Conservation (phyloP, 2,888 invertebrate genomes). For the Drosophila colorata region DNA sequence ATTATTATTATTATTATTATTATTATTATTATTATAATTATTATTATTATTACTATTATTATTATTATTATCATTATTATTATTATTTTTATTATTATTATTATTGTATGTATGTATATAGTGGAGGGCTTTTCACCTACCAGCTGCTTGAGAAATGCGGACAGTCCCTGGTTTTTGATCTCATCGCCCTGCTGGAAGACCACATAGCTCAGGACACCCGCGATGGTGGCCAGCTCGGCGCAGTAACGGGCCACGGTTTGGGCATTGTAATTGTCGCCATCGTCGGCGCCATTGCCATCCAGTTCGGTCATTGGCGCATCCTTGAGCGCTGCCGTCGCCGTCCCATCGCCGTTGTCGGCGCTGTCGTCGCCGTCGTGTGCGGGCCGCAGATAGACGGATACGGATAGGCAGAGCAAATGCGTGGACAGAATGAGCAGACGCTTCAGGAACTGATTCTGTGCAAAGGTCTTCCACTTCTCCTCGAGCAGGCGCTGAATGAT, state of each 20-base stretch:
- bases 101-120: no score
- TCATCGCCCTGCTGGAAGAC: slow-evolving; percentile 97
- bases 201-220: slow-evolving; percentile 94
- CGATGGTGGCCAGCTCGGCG: slow-evolving; percentile 93
- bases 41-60: no score
- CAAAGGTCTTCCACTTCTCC: slow-evolving; percentile 99
- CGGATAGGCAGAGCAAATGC: slow-evolving; percentile 94
- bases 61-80: no score
- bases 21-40: no score
- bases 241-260: slow-evolving; percentile 88
- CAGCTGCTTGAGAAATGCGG: slow-evolving; percentile 96
- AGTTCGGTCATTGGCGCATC: slow-evolving; percentile 25
- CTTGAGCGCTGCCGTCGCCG: slow-evolving; percentile 37
- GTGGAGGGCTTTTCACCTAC: slow-evolving; percentile 85
- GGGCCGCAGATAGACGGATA: slow-evolving; percentile 96
- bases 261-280: slow-evolving; percentile 82
- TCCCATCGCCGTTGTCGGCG: slow-evolving; percentile 40
- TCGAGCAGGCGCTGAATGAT: slow-evolving; percentile 98
- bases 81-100: no score
- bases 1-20: no score
- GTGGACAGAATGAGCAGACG: slow-evolving; percentile 94
- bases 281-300: slow-evolving; percentile 11
- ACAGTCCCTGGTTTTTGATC: slow-evolving; percentile 96
- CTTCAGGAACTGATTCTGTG: slow-evolving; percentile 96
- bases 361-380: slow-evolving; percentile 82